phyloP scores from a whole-genome alignment of 2,888 invertebrate genomes.

The Drosophila eohydei region DNA sequence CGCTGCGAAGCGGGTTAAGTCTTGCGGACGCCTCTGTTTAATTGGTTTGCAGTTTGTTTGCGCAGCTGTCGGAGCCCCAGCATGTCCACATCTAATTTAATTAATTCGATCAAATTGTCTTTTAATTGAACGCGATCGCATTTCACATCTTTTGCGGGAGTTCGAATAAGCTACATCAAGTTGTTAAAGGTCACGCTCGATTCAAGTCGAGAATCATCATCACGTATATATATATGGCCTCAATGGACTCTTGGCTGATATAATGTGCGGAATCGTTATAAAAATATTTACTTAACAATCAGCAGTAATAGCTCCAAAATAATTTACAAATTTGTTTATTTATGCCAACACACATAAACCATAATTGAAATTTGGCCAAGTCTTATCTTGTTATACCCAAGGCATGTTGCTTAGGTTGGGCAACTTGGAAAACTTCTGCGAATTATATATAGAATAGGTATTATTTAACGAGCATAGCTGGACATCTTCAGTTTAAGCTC shows the following conservation, averaged over 20 bases:
- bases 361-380: conserved; percentile 9
- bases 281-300: conserved; percentile 4
- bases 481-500: not conserved
- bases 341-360: conserved; percentile 1
- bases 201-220: conserved; percentile 10
- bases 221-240: conserved; percentile 11
- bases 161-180: conserved; percentile 24
- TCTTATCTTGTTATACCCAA: not conserved
- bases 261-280: not conserved
- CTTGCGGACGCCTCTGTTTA: conserved; percentile 41
- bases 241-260: conserved; percentile 9
- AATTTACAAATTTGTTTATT: conserved; percentile 1
- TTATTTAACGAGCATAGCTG: too few relatives aligned
- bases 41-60: conserved; percentile 77
- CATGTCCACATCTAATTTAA: conserved; percentile 63
- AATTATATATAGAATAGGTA: too few relatives aligned
- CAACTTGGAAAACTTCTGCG: not conserved
- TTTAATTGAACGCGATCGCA: conserved; percentile 74
- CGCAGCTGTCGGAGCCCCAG: conserved; percentile 61
- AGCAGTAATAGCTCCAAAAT: not conserved
- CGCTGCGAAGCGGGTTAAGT: conserved; percentile 16
- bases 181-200: conserved; percentile 38
- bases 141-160: conserved; percentile 43
- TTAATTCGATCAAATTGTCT: conserved; percentile 80
- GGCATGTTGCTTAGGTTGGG: too few relatives aligned